Percentiles rank a stretch among this genome's conserved stretches.
phyloP scores from a whole-genome alignment of 2,797 vertebrate genomes.

The Hapalemur alaotrensis region DNA sequence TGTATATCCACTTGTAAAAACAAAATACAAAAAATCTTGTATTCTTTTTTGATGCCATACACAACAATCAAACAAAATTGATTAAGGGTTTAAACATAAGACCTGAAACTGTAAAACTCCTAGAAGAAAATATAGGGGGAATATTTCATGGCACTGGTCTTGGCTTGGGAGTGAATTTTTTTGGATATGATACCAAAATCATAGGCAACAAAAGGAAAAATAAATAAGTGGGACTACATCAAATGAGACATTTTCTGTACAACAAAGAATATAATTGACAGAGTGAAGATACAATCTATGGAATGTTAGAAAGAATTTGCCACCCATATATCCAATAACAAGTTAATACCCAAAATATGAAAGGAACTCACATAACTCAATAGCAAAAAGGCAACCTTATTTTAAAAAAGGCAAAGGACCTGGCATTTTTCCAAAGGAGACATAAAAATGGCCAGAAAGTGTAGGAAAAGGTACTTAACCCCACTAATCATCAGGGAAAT shows the following conservation, averaged over 20 bases:
- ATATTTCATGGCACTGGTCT: background rate
- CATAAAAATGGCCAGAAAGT: background rate
- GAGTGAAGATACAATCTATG: background rate
- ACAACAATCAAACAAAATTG: background rate
- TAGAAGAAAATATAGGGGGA: background rate
- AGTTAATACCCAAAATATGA: background rate
- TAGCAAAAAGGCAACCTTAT: background rate
- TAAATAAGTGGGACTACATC: background rate
- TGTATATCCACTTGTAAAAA: no score
- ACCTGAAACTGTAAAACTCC: background rate
- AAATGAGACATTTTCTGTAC: background rate
- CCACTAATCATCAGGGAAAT: background rate
- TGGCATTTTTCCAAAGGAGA: background rate
- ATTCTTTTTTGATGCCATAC: no score
- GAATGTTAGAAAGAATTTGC: background rate
- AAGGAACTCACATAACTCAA: background rate
- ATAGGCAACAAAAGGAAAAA: background rate
- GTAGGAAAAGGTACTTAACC: background rate
- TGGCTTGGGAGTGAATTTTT: background rate
- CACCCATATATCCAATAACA: background rate
- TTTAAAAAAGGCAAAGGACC: background rate
- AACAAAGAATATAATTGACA: background rate
- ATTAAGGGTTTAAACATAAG: background rate
- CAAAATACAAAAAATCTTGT: background rate
- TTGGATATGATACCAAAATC: background rate